Percentiles rank a stretch among this genome's conserved stretches.
phyloP scores from a whole-genome alignment of 2,888 invertebrate species.

The Agrotis puta region DNA sequence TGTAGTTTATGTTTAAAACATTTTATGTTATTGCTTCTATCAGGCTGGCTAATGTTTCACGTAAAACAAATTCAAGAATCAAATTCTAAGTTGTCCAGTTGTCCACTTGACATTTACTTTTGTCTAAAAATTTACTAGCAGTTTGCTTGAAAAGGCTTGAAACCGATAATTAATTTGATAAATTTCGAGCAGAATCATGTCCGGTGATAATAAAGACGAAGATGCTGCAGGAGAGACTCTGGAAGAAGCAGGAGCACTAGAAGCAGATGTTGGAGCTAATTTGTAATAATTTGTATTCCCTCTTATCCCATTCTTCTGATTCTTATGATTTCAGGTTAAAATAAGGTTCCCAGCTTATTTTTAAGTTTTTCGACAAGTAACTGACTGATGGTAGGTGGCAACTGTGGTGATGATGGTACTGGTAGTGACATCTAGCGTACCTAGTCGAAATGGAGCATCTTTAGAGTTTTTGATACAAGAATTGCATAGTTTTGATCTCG shows the following conservation, averaged over 20 bases:
- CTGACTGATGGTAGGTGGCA: background rate
- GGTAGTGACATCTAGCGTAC: slow-evolving; percentile 1
- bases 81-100: background rate
- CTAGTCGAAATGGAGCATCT: too few relatives aligned
- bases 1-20: background rate
- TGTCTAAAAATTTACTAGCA: background rate
- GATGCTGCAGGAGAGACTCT: slow-evolving; percentile 73
- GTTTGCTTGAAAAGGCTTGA: background rate
- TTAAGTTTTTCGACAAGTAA: too few relatives aligned
- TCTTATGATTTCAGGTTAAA: background rate
- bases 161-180: too few relatives aligned
- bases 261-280: slow-evolving; percentile 86
- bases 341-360: background rate
- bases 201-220: slow-evolving; percentile 61
- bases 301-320: background rate
- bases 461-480: background rate
- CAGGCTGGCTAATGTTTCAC: slow-evolving; percentile 5
- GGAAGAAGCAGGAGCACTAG: slow-evolving; percentile 85
- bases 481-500: background rate
- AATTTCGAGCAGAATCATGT: slow-evolving; percentile 44
- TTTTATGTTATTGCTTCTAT: background rate
- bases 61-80: background rate
- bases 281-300: slow-evolving; percentile 74
- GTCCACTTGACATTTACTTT: background rate
- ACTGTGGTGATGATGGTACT: background rate